Evolutionary conservation across 1,140 invertebrate species (phyloP), one percentile per base, ranked within the genome.

Genomic region (Diabrotica virgifera): DNA sequence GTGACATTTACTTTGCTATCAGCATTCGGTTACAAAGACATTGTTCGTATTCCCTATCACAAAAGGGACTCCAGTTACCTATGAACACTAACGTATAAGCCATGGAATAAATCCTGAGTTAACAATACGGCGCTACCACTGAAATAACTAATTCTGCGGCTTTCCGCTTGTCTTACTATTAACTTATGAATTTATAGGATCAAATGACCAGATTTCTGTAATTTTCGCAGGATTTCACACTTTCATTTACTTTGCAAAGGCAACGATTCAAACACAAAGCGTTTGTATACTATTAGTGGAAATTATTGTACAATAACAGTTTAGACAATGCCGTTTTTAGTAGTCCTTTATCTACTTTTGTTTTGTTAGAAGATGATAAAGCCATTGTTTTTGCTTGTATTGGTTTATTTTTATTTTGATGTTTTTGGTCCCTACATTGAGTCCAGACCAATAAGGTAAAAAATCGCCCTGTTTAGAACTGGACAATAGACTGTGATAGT

Each of bases 1-100:
- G 61, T 56, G 61, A 62, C 52, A 54, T 54, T 62, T 62, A 54
- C 61, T 51, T 54, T 36, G 61, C 61, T 62, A 62, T 62, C 61
- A 46, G 52, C 61, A 38, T 55, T 62, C 11, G 61, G 61, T 62
- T 54, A 62, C 61, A 62, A 62, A 62, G 61, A 62, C 61, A 62
- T 62, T 62, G 61, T 62, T 36, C 53, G 35, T 54, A 8, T 46
- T 46, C 12, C 12, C 40, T 51, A 14, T 37, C 36, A 62, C 61
- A 62, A 62, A 53, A 54, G 61, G 52, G 52, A 56, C 54, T 46
- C 52, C 54, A n/a, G 35, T 62, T 38, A 62, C 52, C 61, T 56
- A 54, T 55, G 36, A 36, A n/a, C 36, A 13, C 9, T 36, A 55
- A 37, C 53, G 52, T 13, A 62, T 62, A 62, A 53, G 40, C 52